Evolutionary conservation across 2,888 invertebrate genomes (phyloP), one percentile per base, ranked within the genome.

Genomic region (Icerya purchasi): DNA sequence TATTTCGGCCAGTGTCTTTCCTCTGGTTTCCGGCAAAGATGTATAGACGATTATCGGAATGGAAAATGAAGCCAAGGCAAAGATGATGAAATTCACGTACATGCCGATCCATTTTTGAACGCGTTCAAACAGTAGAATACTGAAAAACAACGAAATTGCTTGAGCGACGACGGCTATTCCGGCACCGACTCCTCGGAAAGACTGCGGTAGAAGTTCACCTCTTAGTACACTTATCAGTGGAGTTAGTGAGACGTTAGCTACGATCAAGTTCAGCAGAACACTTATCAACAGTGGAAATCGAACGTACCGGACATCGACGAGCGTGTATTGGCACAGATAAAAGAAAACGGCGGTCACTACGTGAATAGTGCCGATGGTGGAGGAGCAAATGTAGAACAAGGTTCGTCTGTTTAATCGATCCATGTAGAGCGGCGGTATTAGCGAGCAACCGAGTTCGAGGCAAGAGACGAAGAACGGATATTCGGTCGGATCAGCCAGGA

Each of bases 1-100:
- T 18, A 60, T 60, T 51, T 60, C 60, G 25, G 60, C 60, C 56
- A 60, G 52, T 14, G 60, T 60, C 19, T 56, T 60, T 22, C 52
- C 25, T 19, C 56, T 60, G 2, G 60, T 60, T 36, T 60, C 60
- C 8, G 60, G 56, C 25, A 60, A 22, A 22, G 25, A 56, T 23
- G 49, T 52, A 36, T 60, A 51, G 36, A 56, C 56, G 8, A 56
- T 18, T 3, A 56, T 8, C 8, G 36, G 20, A n/a, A 60, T 22
- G 19, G 22, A 14, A n/a, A 56, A 23, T 8, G 51, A 20, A 18
- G 24, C 24, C 36, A 60, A 22, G 56, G 36, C 20, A 56, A 56
- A 60, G 52, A 60, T 52, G 2, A 60, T 21, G 23, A 60, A 60
- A 22, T 60, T 60, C 24, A 53, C 55, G 19, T 53, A 51, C 19